These are phyloP conservation scores for Clitarchus hookeri DNA, from an alignment of 2,888 invertebrate genomes.

Conservation along the genomic window DNA sequence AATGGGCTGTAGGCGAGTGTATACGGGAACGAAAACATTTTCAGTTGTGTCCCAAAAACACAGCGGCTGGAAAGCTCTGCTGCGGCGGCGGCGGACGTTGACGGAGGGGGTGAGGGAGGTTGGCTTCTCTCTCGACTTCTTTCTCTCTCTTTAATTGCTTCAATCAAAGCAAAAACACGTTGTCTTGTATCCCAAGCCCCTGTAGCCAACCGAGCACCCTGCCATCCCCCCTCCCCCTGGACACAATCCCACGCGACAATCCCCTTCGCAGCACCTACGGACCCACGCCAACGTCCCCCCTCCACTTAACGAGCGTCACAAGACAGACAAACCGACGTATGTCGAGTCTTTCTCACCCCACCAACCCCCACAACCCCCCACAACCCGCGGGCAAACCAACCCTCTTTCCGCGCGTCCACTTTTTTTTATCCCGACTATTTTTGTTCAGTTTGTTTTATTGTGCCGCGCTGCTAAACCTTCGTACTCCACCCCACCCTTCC, in stretches of 20 bases:
- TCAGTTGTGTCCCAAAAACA: slow-evolving; percentile 23
- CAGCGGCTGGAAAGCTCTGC: not conserved
- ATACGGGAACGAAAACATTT: slow-evolving; percentile 12
- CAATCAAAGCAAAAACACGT: slow-evolving; percentile 40
- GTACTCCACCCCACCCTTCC: not conserved
- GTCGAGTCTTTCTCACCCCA: too few relatives aligned
- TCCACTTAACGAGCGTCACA: slow-evolving; percentile 16
- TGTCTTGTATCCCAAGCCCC: slow-evolving; percentile 28
- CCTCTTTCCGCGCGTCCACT: not conserved
- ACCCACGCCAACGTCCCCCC: not conserved
- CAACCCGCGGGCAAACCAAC: not conserved
- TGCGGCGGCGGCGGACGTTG: not conserved
- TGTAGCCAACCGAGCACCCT: not conserved
- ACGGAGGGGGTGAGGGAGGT: not conserved
- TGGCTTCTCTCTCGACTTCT: slow-evolving; percentile 17
- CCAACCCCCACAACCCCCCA: not conserved
- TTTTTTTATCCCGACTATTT: not conserved
- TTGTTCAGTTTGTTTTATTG: slow-evolving; percentile 14
- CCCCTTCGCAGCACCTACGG: not conserved
- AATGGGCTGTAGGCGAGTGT: not conserved
- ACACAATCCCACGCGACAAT: not conserved
- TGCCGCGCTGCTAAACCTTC: not conserved
- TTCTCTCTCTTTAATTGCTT: slow-evolving; percentile 38
- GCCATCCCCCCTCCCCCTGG: not conserved
- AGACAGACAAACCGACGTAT: not conserved